Conservation (phyloP, 2,888 invertebrate genomes). For the Crematogaster levior region DNA sequence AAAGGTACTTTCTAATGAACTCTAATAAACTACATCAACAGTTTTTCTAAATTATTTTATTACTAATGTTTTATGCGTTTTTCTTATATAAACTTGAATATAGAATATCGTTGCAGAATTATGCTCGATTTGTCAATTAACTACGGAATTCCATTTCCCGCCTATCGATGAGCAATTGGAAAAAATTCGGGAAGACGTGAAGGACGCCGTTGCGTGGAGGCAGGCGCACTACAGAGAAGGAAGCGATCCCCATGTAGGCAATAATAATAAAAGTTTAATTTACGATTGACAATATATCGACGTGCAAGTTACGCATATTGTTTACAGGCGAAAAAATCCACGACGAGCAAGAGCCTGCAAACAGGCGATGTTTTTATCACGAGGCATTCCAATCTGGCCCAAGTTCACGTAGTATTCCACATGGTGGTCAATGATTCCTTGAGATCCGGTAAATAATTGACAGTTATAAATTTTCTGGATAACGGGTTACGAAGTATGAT, state of each 20-base stretch:
- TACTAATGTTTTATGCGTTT: background rate
- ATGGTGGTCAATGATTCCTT: constrained; percentile 95
- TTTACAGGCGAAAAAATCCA: constrained; percentile 83
- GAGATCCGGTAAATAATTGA: constrained; percentile 84
- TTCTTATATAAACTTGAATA: background rate
- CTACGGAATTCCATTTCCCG: constrained; percentile 98
- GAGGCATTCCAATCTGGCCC: constrained; percentile 96
- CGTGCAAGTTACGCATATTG: background rate
- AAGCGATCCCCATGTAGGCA: constrained; percentile 80
- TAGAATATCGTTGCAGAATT: constrained; percentile 87
- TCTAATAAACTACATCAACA: background rate
- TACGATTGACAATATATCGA: background rate
- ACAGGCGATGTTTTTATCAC: constrained; percentile 95
- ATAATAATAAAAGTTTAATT: constrained; percentile 1
- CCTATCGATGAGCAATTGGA: constrained; percentile 94
- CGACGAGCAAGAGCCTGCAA: constrained; percentile 89
- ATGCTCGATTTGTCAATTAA: constrained; percentile 90
- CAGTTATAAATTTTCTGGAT: background rate
- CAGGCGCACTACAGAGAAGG: constrained; percentile 83
- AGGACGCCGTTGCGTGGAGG: constrained; percentile 87
- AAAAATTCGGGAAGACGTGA: constrained; percentile 88
- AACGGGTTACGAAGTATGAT: background rate
- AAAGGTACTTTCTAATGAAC: constrained; percentile 84
- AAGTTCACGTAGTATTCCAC: constrained; percentile 98
- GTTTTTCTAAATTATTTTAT: background rate